phyloP scores from a whole-genome alignment of 1,140 invertebrate genomes.

The Caenorhabditis tropicalis region DNA sequence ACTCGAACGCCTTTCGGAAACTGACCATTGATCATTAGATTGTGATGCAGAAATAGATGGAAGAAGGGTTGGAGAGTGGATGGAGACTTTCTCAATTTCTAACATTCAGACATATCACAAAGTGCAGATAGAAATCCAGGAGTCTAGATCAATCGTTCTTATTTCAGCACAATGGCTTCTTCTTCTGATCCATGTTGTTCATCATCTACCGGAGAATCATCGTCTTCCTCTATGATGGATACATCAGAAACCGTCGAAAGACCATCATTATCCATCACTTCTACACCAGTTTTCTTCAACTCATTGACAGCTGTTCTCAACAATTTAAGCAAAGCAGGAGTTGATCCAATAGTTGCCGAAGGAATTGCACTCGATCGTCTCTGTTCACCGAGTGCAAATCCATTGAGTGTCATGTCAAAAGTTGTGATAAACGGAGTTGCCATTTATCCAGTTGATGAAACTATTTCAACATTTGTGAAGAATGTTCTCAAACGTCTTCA shows the following conservation, averaged over 20 bases:
- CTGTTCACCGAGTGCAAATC: background rate
- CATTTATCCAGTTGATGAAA: background rate
- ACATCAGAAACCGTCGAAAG: background rate
- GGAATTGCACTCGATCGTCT: background rate
- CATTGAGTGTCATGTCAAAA: background rate
- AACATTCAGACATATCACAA: too few species aligned
- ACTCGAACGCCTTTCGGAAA: background rate
- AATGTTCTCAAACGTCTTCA: background rate
- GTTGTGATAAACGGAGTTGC: background rate
- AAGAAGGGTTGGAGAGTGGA: too few species aligned
- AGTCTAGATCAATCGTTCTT: background rate
- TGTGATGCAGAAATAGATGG: too few species aligned
- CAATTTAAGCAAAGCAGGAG: background rate
- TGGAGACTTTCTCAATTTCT: too few species aligned
- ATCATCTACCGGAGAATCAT: background rate
- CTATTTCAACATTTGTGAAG: background rate
- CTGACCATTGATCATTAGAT: background rate
- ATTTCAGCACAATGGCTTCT: background rate
- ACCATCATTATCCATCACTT: background rate
- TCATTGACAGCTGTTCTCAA: background rate
- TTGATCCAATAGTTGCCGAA: constrained; percentile 8
- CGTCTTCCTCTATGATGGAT: background rate
- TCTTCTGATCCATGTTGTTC: background rate
- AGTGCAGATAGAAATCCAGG: too few species aligned
- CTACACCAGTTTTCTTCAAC: background rate